These are phyloP conservation scores for Polypedilum vanderplanki DNA, from an alignment of 1,140 invertebrate species.

Conservation along the genomic window DNA sequence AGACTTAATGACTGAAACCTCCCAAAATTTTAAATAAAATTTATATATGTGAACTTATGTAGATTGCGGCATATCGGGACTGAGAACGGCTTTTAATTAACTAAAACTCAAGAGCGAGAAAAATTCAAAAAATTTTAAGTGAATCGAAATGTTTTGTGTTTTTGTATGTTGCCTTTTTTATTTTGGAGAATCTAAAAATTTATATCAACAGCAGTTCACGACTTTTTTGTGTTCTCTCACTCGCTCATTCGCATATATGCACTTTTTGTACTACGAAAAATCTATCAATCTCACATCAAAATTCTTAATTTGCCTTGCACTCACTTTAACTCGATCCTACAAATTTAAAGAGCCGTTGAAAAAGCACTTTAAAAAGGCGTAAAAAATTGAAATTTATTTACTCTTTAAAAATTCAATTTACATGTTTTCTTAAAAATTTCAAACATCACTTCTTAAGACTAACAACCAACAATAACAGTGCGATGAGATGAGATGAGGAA, in stretches of 20 bases:
- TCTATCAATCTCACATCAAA: neutral
- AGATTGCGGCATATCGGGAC: too few species aligned
- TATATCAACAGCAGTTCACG: too few species aligned
- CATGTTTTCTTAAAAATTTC: constrained; percentile 15
- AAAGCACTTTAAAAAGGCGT: constrained; percentile 25
- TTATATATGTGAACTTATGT: too few species aligned
- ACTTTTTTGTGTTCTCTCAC: neutral
- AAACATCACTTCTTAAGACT: constrained; percentile 1
- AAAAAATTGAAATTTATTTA: constrained; percentile 26
- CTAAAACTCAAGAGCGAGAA: neutral
- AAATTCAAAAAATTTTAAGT: constrained; percentile 8
- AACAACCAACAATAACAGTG: neutral
- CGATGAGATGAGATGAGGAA: too few species aligned
- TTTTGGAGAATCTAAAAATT: too few species aligned
- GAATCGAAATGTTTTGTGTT: neutral
- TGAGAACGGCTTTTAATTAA: too few species aligned
- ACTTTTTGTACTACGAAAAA: neutral
- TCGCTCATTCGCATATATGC: neutral
- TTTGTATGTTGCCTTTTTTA: too few species aligned
- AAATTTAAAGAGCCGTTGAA: constrained; percentile 25
- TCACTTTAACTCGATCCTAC: too few species aligned
- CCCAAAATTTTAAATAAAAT: too few species aligned
- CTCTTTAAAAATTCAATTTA: constrained; percentile 25
- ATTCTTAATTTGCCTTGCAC: neutral
- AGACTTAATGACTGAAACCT: neutral